Conservation (phyloP, 2,888 invertebrate species). For the Sphinx pinastri region DNA sequence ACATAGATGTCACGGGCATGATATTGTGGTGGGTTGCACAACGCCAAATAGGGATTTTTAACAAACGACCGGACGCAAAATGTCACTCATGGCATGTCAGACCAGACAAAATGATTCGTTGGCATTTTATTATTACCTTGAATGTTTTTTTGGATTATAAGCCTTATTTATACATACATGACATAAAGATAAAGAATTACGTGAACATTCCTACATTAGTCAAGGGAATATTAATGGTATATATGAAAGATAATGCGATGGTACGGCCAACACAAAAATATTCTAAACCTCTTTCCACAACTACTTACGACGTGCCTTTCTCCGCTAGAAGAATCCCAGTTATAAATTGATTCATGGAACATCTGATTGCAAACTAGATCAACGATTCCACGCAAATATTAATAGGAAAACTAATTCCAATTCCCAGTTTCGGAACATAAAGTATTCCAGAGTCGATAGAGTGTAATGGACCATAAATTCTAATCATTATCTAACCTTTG, state of each 20-base stretch:
- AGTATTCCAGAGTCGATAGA: constrained; percentile 21
- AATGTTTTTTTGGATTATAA: not conserved
- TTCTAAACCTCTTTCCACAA: no score
- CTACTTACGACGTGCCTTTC: no score
- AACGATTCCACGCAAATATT: not conserved
- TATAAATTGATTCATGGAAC: no score
- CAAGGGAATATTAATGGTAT: no score
- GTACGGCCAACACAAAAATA: no score
- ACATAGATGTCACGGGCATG: not conserved
- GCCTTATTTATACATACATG: not conserved
- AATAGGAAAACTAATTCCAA: not conserved
- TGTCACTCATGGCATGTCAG: constrained; percentile 2
- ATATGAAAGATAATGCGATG: no score
- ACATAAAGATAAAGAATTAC: no score
- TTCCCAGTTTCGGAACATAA: constrained; percentile 4
- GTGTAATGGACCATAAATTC: constrained; percentile 32
- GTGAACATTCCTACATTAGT: no score
- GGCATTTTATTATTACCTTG: not conserved
- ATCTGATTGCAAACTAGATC: not conserved
- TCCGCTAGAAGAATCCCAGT: no score
- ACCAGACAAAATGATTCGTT: not conserved
- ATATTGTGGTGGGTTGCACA: not conserved
- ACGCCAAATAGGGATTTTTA: constrained; percentile 1
- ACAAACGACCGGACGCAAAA: not conserved
- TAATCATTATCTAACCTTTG: constrained; percentile 33